Conservation (phyloP, 2,888 invertebrate species). For the Agriopis marginaria region DNA sequence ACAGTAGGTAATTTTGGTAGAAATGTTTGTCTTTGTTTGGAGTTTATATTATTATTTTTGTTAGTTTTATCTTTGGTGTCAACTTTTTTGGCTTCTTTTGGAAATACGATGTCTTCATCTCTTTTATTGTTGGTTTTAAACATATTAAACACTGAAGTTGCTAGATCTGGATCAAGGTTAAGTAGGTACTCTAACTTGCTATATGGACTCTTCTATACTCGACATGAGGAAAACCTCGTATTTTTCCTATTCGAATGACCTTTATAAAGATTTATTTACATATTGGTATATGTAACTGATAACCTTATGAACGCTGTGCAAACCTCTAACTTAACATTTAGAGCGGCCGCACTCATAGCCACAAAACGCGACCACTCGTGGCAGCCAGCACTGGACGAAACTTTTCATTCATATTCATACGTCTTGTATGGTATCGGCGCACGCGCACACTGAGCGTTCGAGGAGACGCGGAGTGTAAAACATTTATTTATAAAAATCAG, state of each 20-base stretch:
- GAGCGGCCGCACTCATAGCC: too few species aligned
- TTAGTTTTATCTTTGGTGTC: too few species aligned
- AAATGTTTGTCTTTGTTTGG: too few species aligned
- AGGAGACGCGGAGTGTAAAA: too few species aligned
- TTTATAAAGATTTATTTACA: background rate
- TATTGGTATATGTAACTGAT: conserved; percentile 1
- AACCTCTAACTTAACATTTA: too few species aligned
- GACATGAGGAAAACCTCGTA: conserved; percentile 5
- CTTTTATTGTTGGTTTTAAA: background rate
- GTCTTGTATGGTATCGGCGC: too few species aligned
- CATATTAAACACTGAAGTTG: background rate
- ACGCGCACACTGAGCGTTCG: too few species aligned
- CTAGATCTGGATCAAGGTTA: background rate
- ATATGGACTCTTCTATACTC: background rate
- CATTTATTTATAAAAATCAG: too few species aligned
- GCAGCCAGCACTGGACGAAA: too few species aligned
- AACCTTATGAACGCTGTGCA: background rate
- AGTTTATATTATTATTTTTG: background rate
- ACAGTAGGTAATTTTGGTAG: background rate
- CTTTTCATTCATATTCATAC: too few species aligned
- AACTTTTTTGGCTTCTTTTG: too few species aligned
- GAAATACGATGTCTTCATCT: background rate
- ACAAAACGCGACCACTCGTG: too few species aligned
- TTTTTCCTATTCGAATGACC: conserved; percentile 10
- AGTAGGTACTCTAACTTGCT: background rate